phyloP scores from a whole-genome alignment of 2,888 invertebrate species.

The Clivina fossor region DNA sequence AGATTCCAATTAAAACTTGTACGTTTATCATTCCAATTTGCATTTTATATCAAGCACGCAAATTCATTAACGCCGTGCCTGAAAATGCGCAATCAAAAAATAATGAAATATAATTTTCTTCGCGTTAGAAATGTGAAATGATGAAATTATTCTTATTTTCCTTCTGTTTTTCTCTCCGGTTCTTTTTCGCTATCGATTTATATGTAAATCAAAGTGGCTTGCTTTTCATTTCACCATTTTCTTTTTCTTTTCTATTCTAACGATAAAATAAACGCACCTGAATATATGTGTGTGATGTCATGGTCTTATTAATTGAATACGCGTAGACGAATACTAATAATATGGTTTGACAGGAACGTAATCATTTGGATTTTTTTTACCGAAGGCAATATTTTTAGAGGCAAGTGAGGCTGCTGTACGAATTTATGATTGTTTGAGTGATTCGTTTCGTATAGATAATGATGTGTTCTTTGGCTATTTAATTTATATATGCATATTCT shows the following conservation, averaged over 20 bases:
- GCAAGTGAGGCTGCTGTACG: too few species aligned
- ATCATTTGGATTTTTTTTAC: too few species aligned
- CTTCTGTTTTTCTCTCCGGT: too few species aligned
- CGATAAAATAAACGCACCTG: conserved; percentile 16
- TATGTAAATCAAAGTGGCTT: conserved; percentile 24
- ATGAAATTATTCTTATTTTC: too few species aligned
- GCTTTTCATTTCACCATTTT: too few species aligned
- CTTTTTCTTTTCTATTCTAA: too few species aligned
- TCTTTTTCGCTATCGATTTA: conserved; percentile 26
- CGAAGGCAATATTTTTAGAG: too few species aligned
- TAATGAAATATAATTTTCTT: conserved; percentile 23
- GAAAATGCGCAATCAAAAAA: conserved; percentile 12
- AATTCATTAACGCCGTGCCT: conserved; percentile 18
- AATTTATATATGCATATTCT: too few species aligned
- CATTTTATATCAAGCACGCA: conserved; percentile 9
- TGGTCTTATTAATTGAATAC: conserved; percentile 22
- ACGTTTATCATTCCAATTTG: conserved; percentile 10
- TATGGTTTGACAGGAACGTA: conserved; percentile 11
- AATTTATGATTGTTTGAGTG: too few species aligned
- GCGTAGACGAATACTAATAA: conserved; percentile 14
- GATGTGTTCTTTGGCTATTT: too few species aligned
- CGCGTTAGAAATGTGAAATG: conserved; percentile 9
- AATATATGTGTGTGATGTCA: conserved; percentile 13
- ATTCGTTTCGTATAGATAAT: too few species aligned
- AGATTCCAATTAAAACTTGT: conserved; percentile 10